Conservation (phyloP, 2,888 invertebrate genomes). For the Thelaira solivaga region DNA sequence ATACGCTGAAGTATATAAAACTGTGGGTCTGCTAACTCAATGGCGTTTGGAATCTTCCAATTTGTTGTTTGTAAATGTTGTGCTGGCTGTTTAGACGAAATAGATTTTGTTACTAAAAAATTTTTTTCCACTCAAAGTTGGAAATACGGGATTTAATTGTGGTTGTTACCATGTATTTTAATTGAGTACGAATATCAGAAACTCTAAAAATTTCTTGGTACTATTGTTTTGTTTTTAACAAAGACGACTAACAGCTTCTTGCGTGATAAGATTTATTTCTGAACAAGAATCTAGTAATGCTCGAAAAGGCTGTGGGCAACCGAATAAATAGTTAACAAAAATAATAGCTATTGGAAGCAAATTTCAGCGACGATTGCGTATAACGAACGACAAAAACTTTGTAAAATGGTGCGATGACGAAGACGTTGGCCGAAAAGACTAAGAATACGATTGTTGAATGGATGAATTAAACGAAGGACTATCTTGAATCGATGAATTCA, state of each 20-base stretch:
- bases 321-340: constrained; percentile 18
- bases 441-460: not conserved
- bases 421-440: not conserved
- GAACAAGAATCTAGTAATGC: constrained; percentile 17
- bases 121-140: not conserved
- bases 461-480: not conserved
- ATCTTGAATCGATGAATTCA: not conserved
- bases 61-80: not conserved
- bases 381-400: not conserved
- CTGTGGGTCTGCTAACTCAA: constrained; percentile 24
- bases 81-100: not conserved
- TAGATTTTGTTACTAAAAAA: constrained; percentile 33
- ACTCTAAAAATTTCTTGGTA: constrained; percentile 11
- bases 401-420: not conserved
- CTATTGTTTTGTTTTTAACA: not conserved
- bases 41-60: not conserved
- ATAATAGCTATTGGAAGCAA: constrained; percentile 11
- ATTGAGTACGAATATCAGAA: constrained; percentile 10
- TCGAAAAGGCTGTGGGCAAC: constrained; percentile 8
- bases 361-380: not conserved
- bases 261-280: not conserved
- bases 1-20: constrained; percentile 35
- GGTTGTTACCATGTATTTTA: not conserved
- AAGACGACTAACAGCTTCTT: constrained; percentile 1
- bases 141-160: not conserved